These are phyloP conservation scores for Microchrysa polita DNA, from an alignment of 2,888 invertebrate genomes.

Conservation along the genomic window DNA sequence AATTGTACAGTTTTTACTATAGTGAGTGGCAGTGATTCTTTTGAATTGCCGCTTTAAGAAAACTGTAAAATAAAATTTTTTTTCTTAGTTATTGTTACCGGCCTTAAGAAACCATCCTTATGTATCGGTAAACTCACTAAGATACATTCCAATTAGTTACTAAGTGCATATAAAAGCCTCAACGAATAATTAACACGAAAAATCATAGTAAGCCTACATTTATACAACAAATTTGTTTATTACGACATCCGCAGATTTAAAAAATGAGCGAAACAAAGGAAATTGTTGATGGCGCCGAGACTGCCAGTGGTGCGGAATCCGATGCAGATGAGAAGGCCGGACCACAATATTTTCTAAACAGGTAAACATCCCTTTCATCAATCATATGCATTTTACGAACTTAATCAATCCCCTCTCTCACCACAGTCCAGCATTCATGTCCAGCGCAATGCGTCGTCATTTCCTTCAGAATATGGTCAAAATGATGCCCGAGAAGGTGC, in stretches of 20 bases:
- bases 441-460: constrained; percentile 61
- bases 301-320: constrained; percentile 46
- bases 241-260: not conserved
- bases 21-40: too few relatives aligned
- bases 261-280: constrained; percentile 47
- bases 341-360: constrained; percentile 45
- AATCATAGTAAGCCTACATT: too few relatives aligned
- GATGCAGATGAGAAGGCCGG: constrained; percentile 47
- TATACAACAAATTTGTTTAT: not conserved
- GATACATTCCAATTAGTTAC: too few relatives aligned
- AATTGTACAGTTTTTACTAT: too few relatives aligned
- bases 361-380: constrained; percentile 42
- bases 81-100: too few relatives aligned
- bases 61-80: too few relatives aligned
- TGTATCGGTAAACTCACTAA: too few relatives aligned
- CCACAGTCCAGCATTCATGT: constrained; percentile 56
- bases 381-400: too few relatives aligned
- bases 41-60: too few relatives aligned
- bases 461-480: constrained; percentile 63
- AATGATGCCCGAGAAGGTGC: constrained; percentile 67
- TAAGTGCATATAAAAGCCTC: too few relatives aligned
- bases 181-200: too few relatives aligned
- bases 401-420: not conserved
- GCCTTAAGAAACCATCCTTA: too few relatives aligned
- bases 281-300: constrained; percentile 27